Base-by-base conservation (phyloP, 2,888 invertebrate species). In the Drosophila mayaguana region DNA sequence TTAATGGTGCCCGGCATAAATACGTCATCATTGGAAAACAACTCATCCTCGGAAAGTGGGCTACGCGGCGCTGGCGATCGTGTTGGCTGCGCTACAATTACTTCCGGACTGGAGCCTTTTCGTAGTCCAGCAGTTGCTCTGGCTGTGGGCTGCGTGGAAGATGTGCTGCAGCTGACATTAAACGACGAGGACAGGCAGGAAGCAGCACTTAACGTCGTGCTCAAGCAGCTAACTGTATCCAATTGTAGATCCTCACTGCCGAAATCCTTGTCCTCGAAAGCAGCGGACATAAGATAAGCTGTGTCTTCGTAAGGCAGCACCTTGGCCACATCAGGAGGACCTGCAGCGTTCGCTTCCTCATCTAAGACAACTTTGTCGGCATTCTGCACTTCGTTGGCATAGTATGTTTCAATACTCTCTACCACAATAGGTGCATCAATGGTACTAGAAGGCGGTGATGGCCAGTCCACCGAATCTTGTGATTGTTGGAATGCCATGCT, bases 401-500 rank as follows among this genome's bases (percentile, higher is more conserved):
- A 97, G 90, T 96, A 97, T 22, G 96, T 96, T 91, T 97, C 96
- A 7, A 96, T 95, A 91, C 96, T 96, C 85, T 96, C 96, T 22
- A 96, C 94, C 22, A 96, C 94, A 11, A 96, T 94, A 0, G 96
- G 95, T 3, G 84, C 88, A 86, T 96, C 96, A 63, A 95, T 94
- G 22, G 96, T 94, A 70, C 95, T 95, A 0, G 96, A 96, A 11
- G 97, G 96, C 0, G 97, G 96, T 46, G 97, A 96, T 0, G 97
- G 96, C 96, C 97, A 96, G 80, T 96, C 96, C 79, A 96, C 96
- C 9, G 96, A 96, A 78, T 96, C 96, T 91, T 96, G 96, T 14
- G 94, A 94, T 81, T 92, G 92, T 78, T 92, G 92, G 48, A 92
- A 91, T 3, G 92, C 89, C 81, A 91, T 88, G 50, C 91, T 91